Evolutionary conservation across 2,888 invertebrate genomes (phyloP), one percentile per base, ranked within the genome.

Genomic region (Pristionchus entomophagus): DNA sequence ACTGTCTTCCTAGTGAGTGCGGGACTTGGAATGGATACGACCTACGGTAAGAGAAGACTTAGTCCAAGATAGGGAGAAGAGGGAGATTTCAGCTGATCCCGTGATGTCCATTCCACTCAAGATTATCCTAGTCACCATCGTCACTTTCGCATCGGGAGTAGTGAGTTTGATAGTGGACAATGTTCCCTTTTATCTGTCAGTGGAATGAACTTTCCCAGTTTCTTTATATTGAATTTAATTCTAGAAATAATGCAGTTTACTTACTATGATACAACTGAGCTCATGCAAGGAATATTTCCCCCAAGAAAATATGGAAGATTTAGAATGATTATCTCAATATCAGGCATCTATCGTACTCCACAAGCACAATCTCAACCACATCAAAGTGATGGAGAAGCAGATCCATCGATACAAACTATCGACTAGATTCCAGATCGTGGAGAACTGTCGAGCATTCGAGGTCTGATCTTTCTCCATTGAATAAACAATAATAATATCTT

Each of bases 291-390:
- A n/a, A n/a, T n/a, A n/a, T n/a, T n/a, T n/a, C n/a, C n/a, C n/a
- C n/a, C n/a, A n/a, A n/a, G 56, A 56, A 56, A 5, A 14, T 22
- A 56, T 56, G n/a, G 45, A 45, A 45, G 45, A 45, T 14, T 14
- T 45, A 6, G 45, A 45, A 10, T 6, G 45, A 14, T 14, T 10
- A 45, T 6, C 6, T 8, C 5, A 22, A 56, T 56, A 56, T 2
- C 2, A 73, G 73, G 73, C 73, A 2, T 73, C 73, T 41, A n/a
- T 73, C 41, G n/a, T 73, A n/a, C 73, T 73, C 26, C 73, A 73
- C 41, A 73, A 73, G 32, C 73, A 73, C 41, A 73, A 73, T 73
- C 73, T 73, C 41, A 41, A 73, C 26, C 73, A 73, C 41, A 73
- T 73, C 73, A 73, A 73, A 41, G 73, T 73, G 73, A 41, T 73